A percentile compares a stretch with the other conserved stretches of the same genome.
These are phyloP conservation scores for Ctenodactylus gundi DNA, from an alignment of 2,113 vertebrate genomes.

Conservation along the genomic window DNA sequence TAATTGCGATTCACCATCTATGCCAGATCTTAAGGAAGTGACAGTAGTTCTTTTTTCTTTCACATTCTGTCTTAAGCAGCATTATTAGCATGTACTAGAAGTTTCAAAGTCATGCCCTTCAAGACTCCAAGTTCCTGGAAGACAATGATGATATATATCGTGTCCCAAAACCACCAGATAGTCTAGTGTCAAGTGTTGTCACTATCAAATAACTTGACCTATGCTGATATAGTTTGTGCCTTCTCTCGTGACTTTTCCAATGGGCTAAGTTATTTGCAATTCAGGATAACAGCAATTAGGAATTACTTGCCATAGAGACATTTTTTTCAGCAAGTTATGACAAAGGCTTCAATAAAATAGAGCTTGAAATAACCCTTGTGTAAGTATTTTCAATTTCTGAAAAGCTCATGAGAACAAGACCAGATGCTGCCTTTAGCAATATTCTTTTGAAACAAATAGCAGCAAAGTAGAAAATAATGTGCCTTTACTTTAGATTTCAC, in stretches of 20 bases:
- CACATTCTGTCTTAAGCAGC: neutral
- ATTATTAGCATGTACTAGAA: neutral
- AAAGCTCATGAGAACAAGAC: neutral
- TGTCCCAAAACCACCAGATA: neutral
- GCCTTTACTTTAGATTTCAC: neutral
- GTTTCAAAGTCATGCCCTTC: neutral
- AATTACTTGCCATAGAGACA: neutral
- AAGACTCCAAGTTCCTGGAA: neutral
- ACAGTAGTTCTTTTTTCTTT: neutral
- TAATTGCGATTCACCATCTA: neutral
- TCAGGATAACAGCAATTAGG: neutral
- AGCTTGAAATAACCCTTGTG: neutral
- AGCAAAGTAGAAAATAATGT: neutral
- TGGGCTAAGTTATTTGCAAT: neutral
- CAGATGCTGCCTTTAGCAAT: neutral
- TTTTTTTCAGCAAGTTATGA: neutral
- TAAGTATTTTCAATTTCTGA: neutral
- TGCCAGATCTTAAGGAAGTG: neutral
- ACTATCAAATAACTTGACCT: neutral
- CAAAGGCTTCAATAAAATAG: neutral
- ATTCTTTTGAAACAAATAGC: neutral
- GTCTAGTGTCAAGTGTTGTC: neutral
- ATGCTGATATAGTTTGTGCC: neutral
- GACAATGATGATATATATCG: neutral
- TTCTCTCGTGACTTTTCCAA: neutral